Percentiles rank a stretch among this genome's conserved stretches.
These are phyloP conservation scores for Halcyon senegalensis DNA, from an alignment of 2,113 vertebrate genomes.

Conservation along the genomic window DNA sequence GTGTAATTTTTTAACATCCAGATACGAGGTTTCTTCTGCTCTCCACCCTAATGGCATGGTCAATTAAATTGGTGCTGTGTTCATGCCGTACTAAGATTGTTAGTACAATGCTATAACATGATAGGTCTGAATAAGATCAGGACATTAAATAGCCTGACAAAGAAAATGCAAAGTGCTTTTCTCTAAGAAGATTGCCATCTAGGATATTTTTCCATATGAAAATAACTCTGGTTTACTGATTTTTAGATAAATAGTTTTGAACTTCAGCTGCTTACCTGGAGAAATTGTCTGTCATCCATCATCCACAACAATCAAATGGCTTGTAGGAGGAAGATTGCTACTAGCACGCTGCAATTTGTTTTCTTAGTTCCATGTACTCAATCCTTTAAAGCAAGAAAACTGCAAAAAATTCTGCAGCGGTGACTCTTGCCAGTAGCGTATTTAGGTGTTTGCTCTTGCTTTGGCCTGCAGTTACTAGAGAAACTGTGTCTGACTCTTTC, in stretches of 20 bases:
- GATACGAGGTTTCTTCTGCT: neutral
- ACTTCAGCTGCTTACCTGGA: constrained; percentile 68
- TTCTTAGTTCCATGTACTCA: neutral
- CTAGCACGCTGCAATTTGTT: neutral
- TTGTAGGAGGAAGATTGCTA: neutral
- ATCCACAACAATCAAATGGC: neutral
- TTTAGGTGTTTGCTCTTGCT: constrained; percentile 41
- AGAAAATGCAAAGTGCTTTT: neutral
- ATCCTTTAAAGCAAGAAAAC: neutral
- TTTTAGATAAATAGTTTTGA: neutral
- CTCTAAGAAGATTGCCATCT: neutral
- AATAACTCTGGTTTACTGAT: neutral
- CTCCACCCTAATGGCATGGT: neutral
- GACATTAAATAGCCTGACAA: neutral
- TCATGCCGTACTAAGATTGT: neutral
- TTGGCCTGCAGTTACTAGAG: constrained; percentile 81
- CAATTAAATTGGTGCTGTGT: neutral
- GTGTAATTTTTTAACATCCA: neutral
- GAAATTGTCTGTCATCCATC: neutral
- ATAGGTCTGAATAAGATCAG: neutral
- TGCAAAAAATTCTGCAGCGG: neutral
- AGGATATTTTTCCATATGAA: neutral
- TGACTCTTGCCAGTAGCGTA: neutral
- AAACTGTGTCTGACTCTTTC: constrained; percentile 68
- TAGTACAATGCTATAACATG: neutral